phyloP scores from a whole-genome alignment of 2,888 invertebrate species.

The Cylloceria caligata region DNA sequence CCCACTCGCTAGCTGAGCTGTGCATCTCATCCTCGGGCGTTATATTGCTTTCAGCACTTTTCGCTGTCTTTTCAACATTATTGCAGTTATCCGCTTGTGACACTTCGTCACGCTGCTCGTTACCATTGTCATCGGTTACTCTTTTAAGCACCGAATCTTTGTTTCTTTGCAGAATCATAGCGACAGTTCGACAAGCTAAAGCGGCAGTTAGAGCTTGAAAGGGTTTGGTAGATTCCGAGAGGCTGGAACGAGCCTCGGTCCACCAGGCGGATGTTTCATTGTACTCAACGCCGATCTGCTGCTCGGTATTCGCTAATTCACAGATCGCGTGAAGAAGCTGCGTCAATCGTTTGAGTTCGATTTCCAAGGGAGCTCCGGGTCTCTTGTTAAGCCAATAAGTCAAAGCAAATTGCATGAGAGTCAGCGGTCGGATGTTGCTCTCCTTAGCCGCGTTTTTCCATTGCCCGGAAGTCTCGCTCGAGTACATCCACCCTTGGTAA shows the following conservation, averaged over 20 bases:
- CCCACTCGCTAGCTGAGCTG: slow-evolving; percentile 87
- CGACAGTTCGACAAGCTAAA: slow-evolving; percentile 92
- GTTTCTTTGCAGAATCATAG: slow-evolving; percentile 85
- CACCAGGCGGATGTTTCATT: slow-evolving; percentile 93
- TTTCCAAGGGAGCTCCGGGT: slow-evolving; percentile 85
- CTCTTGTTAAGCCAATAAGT: slow-evolving; percentile 89
- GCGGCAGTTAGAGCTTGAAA: slow-evolving; percentile 93
- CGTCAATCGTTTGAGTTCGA: slow-evolving; percentile 90
- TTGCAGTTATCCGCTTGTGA: slow-evolving; percentile 71
- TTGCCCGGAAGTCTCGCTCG: slow-evolving; percentile 79
- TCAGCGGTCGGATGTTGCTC: slow-evolving; percentile 87
- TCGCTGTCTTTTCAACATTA: slow-evolving; percentile 71
- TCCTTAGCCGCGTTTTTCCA: slow-evolving; percentile 84
- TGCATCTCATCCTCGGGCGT: slow-evolving; percentile 86
- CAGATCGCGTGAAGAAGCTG: slow-evolving; percentile 89
- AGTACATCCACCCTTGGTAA: slow-evolving; percentile 83
- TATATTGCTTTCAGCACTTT: slow-evolving; percentile 69
- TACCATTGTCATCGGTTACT: slow-evolving; percentile 73
- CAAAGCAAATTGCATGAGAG: slow-evolving; percentile 90
- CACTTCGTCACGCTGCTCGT: slow-evolving; percentile 69
- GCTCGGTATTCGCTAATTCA: slow-evolving; percentile 86
- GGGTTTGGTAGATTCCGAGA: slow-evolving; percentile 91
- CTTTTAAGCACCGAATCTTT: slow-evolving; percentile 77
- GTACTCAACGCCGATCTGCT: slow-evolving; percentile 87
- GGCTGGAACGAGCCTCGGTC: slow-evolving; percentile 90